Evolutionary conservation across 2,888 invertebrate genomes (phyloP), one percentile per base, ranked within the genome.

Genomic region (Chrysomela aeneicollis): DNA sequence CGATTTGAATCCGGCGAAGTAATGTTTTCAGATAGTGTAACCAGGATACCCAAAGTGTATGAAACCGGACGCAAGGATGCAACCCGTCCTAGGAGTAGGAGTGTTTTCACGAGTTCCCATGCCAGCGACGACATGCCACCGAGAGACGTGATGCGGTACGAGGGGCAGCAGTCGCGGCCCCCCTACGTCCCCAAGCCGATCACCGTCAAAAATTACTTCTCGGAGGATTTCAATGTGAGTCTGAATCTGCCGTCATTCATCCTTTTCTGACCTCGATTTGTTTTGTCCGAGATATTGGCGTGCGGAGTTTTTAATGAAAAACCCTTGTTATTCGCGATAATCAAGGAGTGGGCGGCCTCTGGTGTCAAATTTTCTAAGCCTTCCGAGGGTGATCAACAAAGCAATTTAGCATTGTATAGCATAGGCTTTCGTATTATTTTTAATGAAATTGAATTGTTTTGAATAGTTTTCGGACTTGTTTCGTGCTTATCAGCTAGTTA

Each of bases 81-180:
- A 35, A 85, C 87, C 50, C 86, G 89, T 69, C 89, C 89, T 9
- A 85, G 90, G 73, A 90, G 89, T 81, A 75, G 82, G 60, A 82
- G 82, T 70, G 87, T 90, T 61, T 90, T 89, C 52, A 87, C 89
- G 61, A 89, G 88, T 79, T 89, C 89, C 52, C 89, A 88, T 79
- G 85, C 86, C 82, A 86, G 86, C 78, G 87, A 87, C 77, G 86
- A 86, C 76, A 64, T 74, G 32, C 75, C 73, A 19, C 84, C 86
- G 67, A 81, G 87, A 61, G 88, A 87, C 62, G 65, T 73, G 51
- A 85, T 86, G 22, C 87, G 87, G 74, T 79, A 86, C 62, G 87
- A 87, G 9, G 86, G 86, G 6, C 84, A 84, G 1, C 86, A 85
- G 83, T 67, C 69, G 52, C 86, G 87, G 79, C 86, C 86, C 1